A percentile compares a stretch with the other conserved stretches of the same genome.
Conservation (phyloP, 1,140 invertebrate species). For the Drosophila elegans region DNA sequence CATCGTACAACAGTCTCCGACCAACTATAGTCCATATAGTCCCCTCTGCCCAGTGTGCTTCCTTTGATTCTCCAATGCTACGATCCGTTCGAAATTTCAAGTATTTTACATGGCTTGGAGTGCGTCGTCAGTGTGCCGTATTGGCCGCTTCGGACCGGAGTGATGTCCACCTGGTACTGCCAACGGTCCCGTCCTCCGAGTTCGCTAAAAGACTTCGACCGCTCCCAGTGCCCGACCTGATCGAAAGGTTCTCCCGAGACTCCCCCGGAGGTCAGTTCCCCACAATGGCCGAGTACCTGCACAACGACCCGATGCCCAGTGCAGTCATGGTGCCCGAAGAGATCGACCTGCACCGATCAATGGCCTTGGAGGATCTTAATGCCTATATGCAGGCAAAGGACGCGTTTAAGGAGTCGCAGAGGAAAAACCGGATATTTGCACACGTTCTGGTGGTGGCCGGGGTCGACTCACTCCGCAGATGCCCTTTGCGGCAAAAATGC, state of each 20-base stretch:
- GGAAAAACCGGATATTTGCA: not conserved
- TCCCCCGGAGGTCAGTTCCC: conserved; percentile 8
- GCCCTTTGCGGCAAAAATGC: conserved; percentile 22
- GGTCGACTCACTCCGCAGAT: not conserved
- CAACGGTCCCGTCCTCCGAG: conserved; percentile 17
- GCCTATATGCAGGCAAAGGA: conserved; percentile 3
- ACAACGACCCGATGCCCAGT: not conserved
- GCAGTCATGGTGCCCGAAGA: conserved; percentile 16
- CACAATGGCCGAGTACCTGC: conserved; percentile 9
- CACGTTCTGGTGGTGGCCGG: conserved; percentile 51
- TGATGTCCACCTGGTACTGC: conserved; percentile 25
- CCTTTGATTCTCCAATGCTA: conserved; percentile 18
- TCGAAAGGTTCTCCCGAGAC: conserved; percentile 14
- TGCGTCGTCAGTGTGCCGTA: not conserved
- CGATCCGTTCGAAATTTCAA: conserved; percentile 46
- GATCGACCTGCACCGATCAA: conserved; percentile 24
- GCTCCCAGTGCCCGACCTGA: conserved; percentile 31
- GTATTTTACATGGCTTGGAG: conserved; percentile 2
- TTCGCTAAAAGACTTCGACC: conserved; percentile 22
- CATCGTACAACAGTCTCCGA: conserved; percentile 1
- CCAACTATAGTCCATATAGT: not conserved
- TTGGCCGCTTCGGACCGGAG: not conserved
- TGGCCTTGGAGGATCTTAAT: conserved; percentile 29
- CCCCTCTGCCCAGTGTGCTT: too few species aligned
- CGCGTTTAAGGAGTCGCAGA: not conserved